phyloP scores from a whole-genome alignment of 2,797 vertebrate species.

The Ctenochaetus hawaiiensis region DNA sequence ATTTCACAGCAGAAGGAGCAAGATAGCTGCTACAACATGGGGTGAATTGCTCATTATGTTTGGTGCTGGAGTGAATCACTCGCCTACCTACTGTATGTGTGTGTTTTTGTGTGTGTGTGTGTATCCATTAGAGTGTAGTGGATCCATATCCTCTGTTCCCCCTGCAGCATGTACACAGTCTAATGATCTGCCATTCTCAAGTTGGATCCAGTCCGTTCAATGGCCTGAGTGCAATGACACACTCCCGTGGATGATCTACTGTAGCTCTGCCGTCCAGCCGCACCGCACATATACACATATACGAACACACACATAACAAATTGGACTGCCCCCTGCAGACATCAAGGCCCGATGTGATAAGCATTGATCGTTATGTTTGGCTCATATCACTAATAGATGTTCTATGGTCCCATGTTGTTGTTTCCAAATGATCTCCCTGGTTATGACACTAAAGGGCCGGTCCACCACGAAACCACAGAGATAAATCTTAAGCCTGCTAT shows the following conservation, averaged over 20 bases:
- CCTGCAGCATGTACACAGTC: conserved; percentile 50
- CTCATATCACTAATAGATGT: conserved; percentile 69
- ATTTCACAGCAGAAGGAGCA: conserved; percentile 53
- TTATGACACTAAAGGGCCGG: conserved; percentile 66
- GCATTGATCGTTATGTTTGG: conserved; percentile 68
- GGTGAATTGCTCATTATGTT: conserved; percentile 55
- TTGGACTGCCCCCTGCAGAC: conserved; percentile 50
- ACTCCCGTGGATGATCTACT: conserved; percentile 43
- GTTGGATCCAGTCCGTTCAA: conserved; percentile 20
- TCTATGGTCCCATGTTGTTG: conserved; percentile 23
- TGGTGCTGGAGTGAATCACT: conserved; percentile 37
- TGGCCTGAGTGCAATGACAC: conserved; percentile 18
- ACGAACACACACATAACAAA: conserved; percentile 51
- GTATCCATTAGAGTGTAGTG: conserved; percentile 37
- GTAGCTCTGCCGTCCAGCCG: conserved; percentile 8
- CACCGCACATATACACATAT: background rate
- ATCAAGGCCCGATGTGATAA: conserved; percentile 61
- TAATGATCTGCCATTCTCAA: conserved; percentile 59
- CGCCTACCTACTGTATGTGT: background rate
- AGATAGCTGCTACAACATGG: conserved; percentile 47
- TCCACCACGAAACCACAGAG: conserved; percentile 57
- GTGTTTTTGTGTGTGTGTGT: conserved; percentile 25
- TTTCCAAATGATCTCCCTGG: conserved; percentile 68
- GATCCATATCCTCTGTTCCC: conserved; percentile 48
- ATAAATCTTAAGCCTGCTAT: conserved; percentile 56